A percentile compares a stretch with the other conserved stretches of the same genome.
These are phyloP conservation scores for Atractosteus spatula DNA, from an alignment of 2,113 vertebrate species.

Conservation along the genomic window DNA sequence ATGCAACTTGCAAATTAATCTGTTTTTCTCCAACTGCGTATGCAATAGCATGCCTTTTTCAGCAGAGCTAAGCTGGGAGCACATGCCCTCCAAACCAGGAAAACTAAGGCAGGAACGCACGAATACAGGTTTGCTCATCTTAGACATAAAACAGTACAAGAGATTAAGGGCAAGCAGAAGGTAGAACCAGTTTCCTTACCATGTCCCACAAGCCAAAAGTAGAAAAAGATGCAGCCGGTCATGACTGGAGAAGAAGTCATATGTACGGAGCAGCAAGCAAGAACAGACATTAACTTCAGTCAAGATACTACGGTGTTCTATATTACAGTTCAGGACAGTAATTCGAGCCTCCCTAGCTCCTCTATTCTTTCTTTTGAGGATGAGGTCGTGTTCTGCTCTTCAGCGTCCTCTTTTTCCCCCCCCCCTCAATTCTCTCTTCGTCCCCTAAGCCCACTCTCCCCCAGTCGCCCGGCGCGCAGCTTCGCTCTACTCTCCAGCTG, in stretches of 20 bases:
- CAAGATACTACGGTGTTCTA: constrained; percentile 32
- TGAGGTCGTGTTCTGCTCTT: constrained; percentile 7
- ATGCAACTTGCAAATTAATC: no score
- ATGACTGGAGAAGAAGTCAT: constrained; percentile 46
- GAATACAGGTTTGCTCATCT: neutral
- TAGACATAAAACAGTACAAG: constrained; percentile 2
- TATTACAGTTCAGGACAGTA: constrained; percentile 19
- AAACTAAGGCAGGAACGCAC: neutral
- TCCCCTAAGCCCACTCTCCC: neutral
- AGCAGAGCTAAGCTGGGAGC: neutral
- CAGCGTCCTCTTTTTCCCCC: constrained; percentile 10
- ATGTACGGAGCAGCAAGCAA: constrained; percentile 40
- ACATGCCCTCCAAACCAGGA: neutral
- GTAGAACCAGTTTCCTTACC: constrained; percentile 55
- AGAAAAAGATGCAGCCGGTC: constrained; percentile 52
- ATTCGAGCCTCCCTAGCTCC: constrained; percentile 24
- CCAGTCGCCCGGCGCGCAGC: constrained; percentile 27
- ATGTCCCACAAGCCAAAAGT: constrained; percentile 60
- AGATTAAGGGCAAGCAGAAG: constrained; percentile 22
- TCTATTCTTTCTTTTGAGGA: constrained; percentile 26
- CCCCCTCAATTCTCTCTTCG: constrained; percentile 23
- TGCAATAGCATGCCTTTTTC: no score
- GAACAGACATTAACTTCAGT: constrained; percentile 61
- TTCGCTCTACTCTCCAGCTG: constrained; percentile 50
- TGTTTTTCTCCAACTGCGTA: neutral